phyloP scores from a whole-genome alignment of 2,113 vertebrate genomes.

The Odocoileus virginianus region DNA sequence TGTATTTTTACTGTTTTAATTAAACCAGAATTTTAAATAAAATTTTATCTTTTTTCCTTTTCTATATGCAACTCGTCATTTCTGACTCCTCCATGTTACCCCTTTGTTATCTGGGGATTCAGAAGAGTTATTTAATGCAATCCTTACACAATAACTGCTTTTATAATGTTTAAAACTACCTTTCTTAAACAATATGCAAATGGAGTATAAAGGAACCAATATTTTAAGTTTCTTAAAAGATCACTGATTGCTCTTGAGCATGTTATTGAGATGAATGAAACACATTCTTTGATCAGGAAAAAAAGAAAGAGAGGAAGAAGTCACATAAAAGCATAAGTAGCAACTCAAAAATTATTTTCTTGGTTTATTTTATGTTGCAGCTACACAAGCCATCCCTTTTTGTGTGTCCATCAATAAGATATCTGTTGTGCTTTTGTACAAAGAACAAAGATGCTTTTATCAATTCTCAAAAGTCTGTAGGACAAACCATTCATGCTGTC shows the following conservation, averaged over 20 bases:
- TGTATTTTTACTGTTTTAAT: background rate
- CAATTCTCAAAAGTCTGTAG: constrained; percentile 82
- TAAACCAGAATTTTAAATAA: background rate
- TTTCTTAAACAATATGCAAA: constrained; percentile 37
- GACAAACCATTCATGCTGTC: constrained; percentile 88
- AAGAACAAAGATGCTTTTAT: constrained; percentile 94
- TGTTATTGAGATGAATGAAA: constrained; percentile 51
- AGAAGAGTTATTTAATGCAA: background rate
- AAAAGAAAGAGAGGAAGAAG: constrained; percentile 16
- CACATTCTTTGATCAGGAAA: constrained; percentile 36
- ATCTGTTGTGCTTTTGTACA: constrained; percentile 87
- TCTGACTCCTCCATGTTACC: background rate
- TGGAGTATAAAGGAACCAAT: constrained; percentile 4
- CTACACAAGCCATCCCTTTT: constrained; percentile 76
- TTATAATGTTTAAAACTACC: constrained; percentile 13
- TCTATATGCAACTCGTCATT: background rate
- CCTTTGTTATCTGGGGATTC: background rate
- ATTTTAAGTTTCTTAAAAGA: constrained; percentile 66
- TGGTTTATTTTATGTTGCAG: constrained; percentile 81
- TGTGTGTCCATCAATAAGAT: constrained; percentile 83
- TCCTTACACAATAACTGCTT: background rate
- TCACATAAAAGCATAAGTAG: constrained; percentile 56
- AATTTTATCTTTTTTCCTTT: background rate
- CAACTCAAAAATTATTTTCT: constrained; percentile 77
- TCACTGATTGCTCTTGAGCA: constrained; percentile 15